These are phyloP conservation scores for Akabosia matsudoensis DNA, from an alignment of 1,140 invertebrate genomes.

Conservation along the genomic window DNA sequence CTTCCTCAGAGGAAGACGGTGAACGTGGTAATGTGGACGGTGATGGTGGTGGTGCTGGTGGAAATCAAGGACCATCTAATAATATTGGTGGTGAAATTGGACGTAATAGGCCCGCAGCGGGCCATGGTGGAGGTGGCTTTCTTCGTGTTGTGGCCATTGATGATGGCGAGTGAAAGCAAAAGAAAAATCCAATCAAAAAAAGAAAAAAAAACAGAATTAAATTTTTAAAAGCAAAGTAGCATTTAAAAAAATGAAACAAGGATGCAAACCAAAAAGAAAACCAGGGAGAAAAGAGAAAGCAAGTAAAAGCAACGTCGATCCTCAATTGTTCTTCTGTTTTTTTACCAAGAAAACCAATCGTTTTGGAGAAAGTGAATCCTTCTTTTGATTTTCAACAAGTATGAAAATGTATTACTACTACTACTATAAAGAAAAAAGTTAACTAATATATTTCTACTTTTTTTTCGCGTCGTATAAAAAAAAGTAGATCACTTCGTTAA, in stretches of 20 bases:
- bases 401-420: constrained; percentile 21
- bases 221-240: not conserved
- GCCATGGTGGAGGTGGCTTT: constrained; percentile 30
- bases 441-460: constrained; percentile 11
- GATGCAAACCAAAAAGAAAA: not conserved
- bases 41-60: constrained; percentile 12
- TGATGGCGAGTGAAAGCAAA: constrained; percentile 24
- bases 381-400: not conserved
- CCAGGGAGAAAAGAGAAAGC: not conserved
- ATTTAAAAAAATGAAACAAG: not conserved
- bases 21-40: constrained; percentile 15
- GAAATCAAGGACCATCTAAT: constrained; percentile 22
- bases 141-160: constrained; percentile 39
- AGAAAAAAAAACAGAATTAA: no score
- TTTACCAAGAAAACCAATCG: no score
- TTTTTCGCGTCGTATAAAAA: not conserved
- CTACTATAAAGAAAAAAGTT: no score
- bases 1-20: constrained; percentile 6
- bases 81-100: constrained; percentile 17
- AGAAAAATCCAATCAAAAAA: no score
- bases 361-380: constrained; percentile 11
- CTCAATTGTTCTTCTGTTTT: no score
- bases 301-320: no score
- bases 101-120: constrained; percentile 19
- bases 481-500: not conserved